These are phyloP conservation scores for Magallana ariakensis DNA, from an alignment of 1,140 invertebrate genomes.

Conservation along the genomic window DNA sequence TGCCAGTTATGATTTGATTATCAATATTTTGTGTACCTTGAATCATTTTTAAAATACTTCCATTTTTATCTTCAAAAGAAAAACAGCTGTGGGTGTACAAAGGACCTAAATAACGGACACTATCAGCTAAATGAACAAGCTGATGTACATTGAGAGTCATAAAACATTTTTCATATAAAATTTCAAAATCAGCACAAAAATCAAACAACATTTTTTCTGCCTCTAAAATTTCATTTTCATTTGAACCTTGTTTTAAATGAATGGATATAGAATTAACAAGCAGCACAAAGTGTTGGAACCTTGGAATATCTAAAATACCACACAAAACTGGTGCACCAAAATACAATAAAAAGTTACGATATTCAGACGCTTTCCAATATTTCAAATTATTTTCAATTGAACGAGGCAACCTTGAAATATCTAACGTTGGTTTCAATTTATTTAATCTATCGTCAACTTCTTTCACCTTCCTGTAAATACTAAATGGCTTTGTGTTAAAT, in stretches of 20 bases:
- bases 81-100: conserved; percentile 54
- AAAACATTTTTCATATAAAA: conserved; percentile 35
- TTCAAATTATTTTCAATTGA: conserved; percentile 53
- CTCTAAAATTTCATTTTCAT: conserved; percentile 1
- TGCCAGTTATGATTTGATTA: conserved; percentile 52
- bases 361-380: conserved; percentile 60
- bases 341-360: conserved; percentile 49
- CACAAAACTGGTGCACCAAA: conserved; percentile 42
- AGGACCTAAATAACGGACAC: conserved; percentile 46
- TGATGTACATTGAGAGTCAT: conserved; percentile 48
- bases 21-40: conserved; percentile 49
- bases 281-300: conserved; percentile 42
- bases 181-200: conserved; percentile 12
- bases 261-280: conserved; percentile 42
- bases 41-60: conserved; percentile 39
- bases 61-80: conserved; percentile 51
- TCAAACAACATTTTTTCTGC: conserved; percentile 6
- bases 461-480: background rate
- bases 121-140: conserved; percentile 25
- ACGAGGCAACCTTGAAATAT: conserved; percentile 46
- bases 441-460: conserved; percentile 30
- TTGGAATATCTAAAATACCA: conserved; percentile 44
- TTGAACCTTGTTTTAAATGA: conserved; percentile 20
- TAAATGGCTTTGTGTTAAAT: conserved; percentile 5
- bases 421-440: conserved; percentile 8